Evolutionary conservation across 2,888 invertebrate species (phyloP).

Genomic region (Perizoma affinitatum): DNA sequence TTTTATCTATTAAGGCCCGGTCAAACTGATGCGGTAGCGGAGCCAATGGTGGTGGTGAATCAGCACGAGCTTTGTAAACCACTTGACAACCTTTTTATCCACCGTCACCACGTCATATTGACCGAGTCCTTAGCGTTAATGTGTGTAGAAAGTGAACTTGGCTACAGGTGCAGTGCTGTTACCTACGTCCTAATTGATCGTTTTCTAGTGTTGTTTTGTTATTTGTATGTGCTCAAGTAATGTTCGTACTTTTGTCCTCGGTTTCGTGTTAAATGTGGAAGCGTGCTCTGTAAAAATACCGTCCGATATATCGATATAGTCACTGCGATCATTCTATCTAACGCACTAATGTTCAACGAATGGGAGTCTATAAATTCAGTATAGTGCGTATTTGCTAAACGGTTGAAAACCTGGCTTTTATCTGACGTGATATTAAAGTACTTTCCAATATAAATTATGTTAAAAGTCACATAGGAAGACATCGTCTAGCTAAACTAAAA

Average conservation of each 20-base stretch:
- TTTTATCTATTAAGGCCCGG: too few relatives aligned
- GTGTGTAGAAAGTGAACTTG: too few relatives aligned
- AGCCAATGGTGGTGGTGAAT: too few relatives aligned
- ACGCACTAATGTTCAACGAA: constrained; percentile 18
- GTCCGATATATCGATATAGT: constrained; percentile 3
- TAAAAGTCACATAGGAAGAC: too few relatives aligned
- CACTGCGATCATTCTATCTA: constrained; percentile 12
- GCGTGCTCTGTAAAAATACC: constrained; percentile 2
- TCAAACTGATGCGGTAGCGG: too few relatives aligned
- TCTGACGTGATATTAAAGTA: constrained; percentile 8
- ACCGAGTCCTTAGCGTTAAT: too few relatives aligned
- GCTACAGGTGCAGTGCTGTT: not conserved
- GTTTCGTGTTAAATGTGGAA: not conserved
- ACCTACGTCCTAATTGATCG: not conserved
- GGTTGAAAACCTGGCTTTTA: constrained; percentile 11
- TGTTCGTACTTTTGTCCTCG: not conserved
- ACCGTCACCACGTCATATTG: too few relatives aligned
- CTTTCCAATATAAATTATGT: not conserved
- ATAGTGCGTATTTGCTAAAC: constrained; percentile 27
- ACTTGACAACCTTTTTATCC: too few relatives aligned
- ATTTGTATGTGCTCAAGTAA: constrained; percentile 7
- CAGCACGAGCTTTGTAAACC: too few relatives aligned
- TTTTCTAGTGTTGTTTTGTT: constrained; percentile 5
- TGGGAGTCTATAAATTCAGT: constrained; percentile 25
- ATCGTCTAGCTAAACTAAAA: too few relatives aligned